Conservation (phyloP, 1,140 invertebrate genomes). For the Leguminivora glycinivorella region DNA sequence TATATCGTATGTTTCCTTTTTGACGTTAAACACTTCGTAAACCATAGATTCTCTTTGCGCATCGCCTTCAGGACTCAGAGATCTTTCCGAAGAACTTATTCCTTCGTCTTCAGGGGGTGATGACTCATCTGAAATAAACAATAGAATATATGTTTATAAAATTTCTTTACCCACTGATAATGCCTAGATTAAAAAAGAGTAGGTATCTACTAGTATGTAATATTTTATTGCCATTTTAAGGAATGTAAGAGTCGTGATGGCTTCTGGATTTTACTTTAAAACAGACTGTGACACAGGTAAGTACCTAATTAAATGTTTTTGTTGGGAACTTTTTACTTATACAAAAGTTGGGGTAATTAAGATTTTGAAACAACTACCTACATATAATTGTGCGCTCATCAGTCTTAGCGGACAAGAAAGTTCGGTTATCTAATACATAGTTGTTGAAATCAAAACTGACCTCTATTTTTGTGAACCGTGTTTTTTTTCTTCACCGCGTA, state of each 20-base stretch:
- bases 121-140: conserved; percentile 77
- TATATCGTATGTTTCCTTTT: conserved; percentile 80
- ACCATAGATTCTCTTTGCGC: conserved; percentile 81
- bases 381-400: no score
- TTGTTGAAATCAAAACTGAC: conserved; percentile 38
- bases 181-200: no score
- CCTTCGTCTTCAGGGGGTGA: conserved; percentile 91
- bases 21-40: conserved; percentile 82
- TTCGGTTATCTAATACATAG: not conserved
- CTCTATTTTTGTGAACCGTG: conserved; percentile 67
- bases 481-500: conserved; percentile 73
- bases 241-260: no score
- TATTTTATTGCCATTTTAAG: no score
- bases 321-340: no score
- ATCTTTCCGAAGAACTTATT: conserved; percentile 90
- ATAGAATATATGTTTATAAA: not conserved
- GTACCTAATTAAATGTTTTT: no score
- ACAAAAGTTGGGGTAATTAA: not conserved
- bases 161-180: not conserved
- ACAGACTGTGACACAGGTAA: no score
- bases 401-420: no score
- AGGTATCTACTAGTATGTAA: no score
- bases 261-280: no score
- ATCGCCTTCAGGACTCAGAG: conserved; percentile 83
- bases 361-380: no score